Base-by-base conservation (phyloP, 2,113 vertebrate genomes). In the Tychaedon coryphoeus region DNA sequence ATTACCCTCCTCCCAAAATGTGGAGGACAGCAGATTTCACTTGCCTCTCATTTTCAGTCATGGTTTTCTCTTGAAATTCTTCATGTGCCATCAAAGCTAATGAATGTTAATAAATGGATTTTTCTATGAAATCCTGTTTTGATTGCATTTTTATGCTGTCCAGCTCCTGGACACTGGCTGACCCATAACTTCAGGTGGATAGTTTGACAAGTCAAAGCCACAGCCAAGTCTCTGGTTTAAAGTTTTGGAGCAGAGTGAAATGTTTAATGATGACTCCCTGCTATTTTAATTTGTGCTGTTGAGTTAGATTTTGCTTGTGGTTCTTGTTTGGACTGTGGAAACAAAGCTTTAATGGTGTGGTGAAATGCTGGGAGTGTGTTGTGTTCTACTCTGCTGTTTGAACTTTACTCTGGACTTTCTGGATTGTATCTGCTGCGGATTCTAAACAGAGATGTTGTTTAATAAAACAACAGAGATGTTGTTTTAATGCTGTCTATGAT, bases 401-500 rank as follows among this genome's bases (percentile, higher is more conserved):
- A 74, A 12, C 26, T 88, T 29, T 19, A 7, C 19, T 79, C 1
- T 17, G n/a, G 57, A 6, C 24, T 66, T 84, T 50, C 36, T 65
- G 79, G 12, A 2, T 34, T 34, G 5, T 38, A 12, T 38, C 56
- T 71, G 6, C 78, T 56, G 0, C 9, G 36, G 57, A 28, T 53
- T 58, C 31, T 53, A 9, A 66, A 14, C 0, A 17, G 51, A 58
- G 31, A 10, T 33, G 14, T 1, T 50, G 8, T 34, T 64, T 33
- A 45, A 19, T 45, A 20, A 45, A 45, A 45, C 43, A 66, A 14
- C 0, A 17, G 51, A 58, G 28, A 10, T 33, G 14, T 1, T 50
- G 8, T 34, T 64, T 33, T 29, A n/a, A 19, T 76, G 42, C 26
- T 74, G 18, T 14, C 0, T 13, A 0, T 31, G 47, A 13, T 38